Base-by-base conservation (phyloP, 1,140 invertebrate genomes). In the Danaus melanippus region DNA sequence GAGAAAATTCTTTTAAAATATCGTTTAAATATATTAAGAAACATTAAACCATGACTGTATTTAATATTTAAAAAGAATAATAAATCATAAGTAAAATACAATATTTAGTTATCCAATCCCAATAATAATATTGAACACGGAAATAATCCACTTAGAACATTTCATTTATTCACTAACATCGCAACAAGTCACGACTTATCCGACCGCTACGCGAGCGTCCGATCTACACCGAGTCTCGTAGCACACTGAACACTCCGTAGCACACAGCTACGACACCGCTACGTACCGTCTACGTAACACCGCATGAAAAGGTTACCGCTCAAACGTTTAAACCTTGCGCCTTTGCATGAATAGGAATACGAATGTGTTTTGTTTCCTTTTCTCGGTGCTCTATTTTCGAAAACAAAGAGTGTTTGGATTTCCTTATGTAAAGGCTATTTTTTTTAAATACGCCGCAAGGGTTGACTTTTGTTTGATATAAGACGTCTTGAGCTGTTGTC, bases 261-360 rank as follows among this genome's bases (percentile, higher is more conserved):
- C 72, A 74, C 76, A 74, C 74, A 70, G 52, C 61, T 69, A 74
- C 73, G 65, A 8, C 12, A 50, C 46, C 56, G 47, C 55, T 62
- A 59, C 60, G 64, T 59, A 60, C 52, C 45, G 64, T 57, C 67
- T 70, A 71, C 73, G 67, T 68, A 68, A 58, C 58, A 45, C 51
- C 60, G 63, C 71, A 71, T 79, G 69, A 81, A 81, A 79, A 81
- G 76, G 76, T 79, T 79, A 76, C 69, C 70, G 67, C 67, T 77
- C 69, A 75, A 76, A 74, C 79, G 76, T 68, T 80, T 83, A 79
- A 76, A 72, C 79, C 69, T 74, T 79, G 69, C 77, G 79, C 74
- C 74, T 80, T 79, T 79, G 74, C 71, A 71, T 78, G 75, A 82
- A 79, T 76, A 74, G 65, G 67, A 70, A 63, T 79, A 69, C 64